A percentile compares a stretch with the other conserved stretches of the same genome.
Conservation (phyloP, 2,113 vertebrate genomes). For the Cyprinodon tularosa region DNA sequence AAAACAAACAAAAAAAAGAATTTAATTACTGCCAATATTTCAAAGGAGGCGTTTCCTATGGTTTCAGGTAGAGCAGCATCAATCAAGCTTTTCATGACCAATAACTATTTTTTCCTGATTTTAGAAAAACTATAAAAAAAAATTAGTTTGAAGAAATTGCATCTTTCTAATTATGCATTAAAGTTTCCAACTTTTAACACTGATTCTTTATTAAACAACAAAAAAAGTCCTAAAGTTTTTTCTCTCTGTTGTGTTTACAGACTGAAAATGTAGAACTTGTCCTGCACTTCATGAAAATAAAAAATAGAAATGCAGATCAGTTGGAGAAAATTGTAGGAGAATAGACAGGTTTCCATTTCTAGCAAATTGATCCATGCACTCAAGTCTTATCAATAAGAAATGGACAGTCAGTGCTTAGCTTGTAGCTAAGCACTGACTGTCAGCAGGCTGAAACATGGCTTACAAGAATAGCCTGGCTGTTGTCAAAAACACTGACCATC, state of each 20-base stretch:
- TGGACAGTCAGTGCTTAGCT: too few species aligned
- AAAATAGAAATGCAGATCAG: too few species aligned
- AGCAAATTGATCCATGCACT: too few species aligned
- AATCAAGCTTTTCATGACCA: neutral
- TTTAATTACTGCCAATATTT: neutral
- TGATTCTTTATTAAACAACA: neutral
- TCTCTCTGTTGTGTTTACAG: neutral
- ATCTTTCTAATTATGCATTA: neutral
- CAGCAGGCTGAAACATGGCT: too few species aligned
- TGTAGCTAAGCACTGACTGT: too few species aligned
- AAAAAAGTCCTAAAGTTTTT: neutral
- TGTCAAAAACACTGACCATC: too few species aligned
- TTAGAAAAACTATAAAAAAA: neutral
- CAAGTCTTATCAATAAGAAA: too few species aligned
- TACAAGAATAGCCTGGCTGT: too few species aligned
- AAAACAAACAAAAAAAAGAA: neutral
- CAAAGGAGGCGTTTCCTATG: neutral
- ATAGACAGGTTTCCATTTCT: too few species aligned
- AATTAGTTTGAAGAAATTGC: neutral
- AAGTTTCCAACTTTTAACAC: neutral
- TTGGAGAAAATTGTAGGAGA: too few species aligned
- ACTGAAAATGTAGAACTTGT: neutral
- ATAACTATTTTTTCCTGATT: neutral
- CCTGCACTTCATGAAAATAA: too few species aligned
- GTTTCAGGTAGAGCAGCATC: neutral